phyloP scores from a whole-genome alignment of 2,797 vertebrate genomes.

The Notoglanidium macrostoma region DNA sequence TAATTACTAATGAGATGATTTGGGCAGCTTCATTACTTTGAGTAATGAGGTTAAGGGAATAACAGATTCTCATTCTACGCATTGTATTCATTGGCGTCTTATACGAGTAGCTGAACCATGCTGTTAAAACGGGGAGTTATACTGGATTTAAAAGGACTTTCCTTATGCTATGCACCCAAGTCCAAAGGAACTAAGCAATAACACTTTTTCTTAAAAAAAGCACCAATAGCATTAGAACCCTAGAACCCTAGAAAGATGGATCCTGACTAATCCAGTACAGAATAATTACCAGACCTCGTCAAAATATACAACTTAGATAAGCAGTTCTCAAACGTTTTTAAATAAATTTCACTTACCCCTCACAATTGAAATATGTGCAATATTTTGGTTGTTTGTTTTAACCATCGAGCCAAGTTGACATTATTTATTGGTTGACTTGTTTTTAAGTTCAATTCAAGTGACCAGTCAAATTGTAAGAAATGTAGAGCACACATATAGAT shows the following conservation, averaged over 20 bases:
- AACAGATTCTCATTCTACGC: neutral
- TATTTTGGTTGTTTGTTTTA: neutral
- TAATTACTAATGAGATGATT: conserved; percentile 46
- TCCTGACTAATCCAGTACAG: neutral
- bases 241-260: neutral
- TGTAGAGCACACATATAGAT: neutral
- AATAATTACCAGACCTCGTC: neutral
- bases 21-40: neutral
- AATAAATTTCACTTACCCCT: neutral
- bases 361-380: neutral
- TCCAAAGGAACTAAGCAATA: neutral
- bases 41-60: neutral
- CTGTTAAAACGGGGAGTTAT: neutral
- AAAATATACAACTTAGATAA: neutral
- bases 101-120: neutral
- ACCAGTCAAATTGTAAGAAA: neutral
- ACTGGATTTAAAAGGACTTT: neutral
- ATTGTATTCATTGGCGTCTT: conserved; percentile 7
- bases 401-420: neutral
- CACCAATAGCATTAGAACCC: neutral
- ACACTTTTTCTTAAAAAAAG: neutral
- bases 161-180: neutral
- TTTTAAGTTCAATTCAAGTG: neutral
- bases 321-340: neutral
- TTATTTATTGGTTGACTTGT: neutral